Base-by-base conservation (phyloP, 2,113 vertebrate genomes). In the Symphodus melops region DNA sequence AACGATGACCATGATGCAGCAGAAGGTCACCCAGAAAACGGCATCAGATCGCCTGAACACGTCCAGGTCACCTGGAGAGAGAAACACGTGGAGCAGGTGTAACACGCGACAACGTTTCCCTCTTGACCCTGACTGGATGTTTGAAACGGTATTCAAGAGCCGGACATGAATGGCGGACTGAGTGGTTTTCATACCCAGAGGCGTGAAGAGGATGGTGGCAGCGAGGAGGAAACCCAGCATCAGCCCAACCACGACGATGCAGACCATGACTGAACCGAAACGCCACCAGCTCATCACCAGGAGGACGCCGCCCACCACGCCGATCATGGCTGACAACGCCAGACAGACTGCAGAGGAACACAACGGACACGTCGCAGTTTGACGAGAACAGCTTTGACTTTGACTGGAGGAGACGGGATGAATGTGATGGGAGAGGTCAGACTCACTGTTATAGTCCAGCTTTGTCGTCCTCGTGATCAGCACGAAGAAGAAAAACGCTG, bases 201-300 rank as follows among this genome's bases (percentile, higher is more conserved):
- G 96, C 39, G 97, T 97, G 82, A 98, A 98, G 92, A 99, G 93
- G 52, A 94, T 13, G 0, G 68, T 69, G 0, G 97, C 94, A 0
- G 97, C 92, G 10, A 95, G 12, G 8, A 97, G 92, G 86, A 96
- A 97, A 44, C 98, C 97, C 44, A 98, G 86, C 73, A 96, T 94
- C 3, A 98, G 88, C 14, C 97, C 97, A 0, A 96, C 90, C 60
- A 96, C 87, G 44, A 96, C 55, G 61, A 97, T 83, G 21, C 94
- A 97, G 1, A 95, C 79, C 44, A 93, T 59, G 65, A 97, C 93
- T 0, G 94, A 93, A 0, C 97, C 97, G 13, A 95, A 96, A 36
- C 96, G 91, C 97, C 97, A 99, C 98, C 97, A 99, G n/a, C 85
- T 90, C 68, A 94, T 94, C 44, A 96, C 94, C 89, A 99, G 72